Conservation (phyloP, 2,113 vertebrate genomes). For the Lycocorax pyrrhopterus region DNA sequence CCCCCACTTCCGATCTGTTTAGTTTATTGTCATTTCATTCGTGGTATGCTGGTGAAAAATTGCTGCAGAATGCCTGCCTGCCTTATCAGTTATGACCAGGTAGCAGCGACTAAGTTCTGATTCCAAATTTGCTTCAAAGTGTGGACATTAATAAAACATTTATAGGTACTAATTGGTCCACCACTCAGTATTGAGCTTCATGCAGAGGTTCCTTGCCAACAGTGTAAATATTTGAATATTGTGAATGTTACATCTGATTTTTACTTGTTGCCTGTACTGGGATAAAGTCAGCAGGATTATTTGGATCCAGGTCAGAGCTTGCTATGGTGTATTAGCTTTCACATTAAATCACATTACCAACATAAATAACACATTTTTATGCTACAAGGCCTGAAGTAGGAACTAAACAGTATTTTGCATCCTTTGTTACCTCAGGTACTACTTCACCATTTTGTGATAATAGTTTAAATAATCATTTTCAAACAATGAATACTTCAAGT, state of each 20-base stretch:
- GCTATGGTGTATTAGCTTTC: not conserved
- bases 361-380: not conserved
- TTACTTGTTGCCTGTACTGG: not conserved
- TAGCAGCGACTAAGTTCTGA: not conserved
- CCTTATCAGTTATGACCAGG: not conserved
- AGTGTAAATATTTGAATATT: not conserved
- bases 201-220: not conserved
- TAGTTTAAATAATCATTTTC: not conserved
- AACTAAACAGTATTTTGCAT: not conserved
- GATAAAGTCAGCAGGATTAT: not conserved
- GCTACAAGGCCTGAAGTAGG: not conserved
- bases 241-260: not conserved
- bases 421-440: not conserved
- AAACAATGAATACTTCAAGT: not conserved
- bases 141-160: not conserved
- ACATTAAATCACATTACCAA: not conserved
- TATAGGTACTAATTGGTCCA: not conserved
- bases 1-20: not conserved
- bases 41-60: not conserved
- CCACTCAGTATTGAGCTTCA: not conserved
- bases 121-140: not conserved
- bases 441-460: not conserved
- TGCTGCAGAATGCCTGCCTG: not conserved
- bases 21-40: not conserved
- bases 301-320: not conserved